Conservation (phyloP, 2,797 vertebrate species). For the Ceyx erithaca region DNA sequence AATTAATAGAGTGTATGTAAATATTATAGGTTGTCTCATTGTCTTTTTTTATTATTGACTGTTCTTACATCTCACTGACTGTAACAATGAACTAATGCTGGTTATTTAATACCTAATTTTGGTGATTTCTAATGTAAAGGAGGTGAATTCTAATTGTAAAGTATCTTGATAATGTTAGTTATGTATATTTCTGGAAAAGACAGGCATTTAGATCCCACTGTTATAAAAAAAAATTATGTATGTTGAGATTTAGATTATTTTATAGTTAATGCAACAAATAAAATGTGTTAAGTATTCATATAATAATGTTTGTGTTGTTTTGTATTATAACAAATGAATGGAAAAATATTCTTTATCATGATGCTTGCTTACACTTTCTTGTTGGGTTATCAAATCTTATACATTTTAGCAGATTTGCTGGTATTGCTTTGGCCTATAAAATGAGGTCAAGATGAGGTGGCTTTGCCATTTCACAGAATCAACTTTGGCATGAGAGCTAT, state of each 20-base stretch:
- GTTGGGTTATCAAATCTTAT: not conserved
- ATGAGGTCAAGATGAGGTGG: not conserved
- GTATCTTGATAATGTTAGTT: not conserved
- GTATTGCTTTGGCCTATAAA: not conserved
- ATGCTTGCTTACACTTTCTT: not conserved
- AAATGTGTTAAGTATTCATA: not conserved
- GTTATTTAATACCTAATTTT: slow-evolving; percentile 36
- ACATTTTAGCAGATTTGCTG: not conserved
- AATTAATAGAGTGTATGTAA: slow-evolving; percentile 71
- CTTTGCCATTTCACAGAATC: not conserved
- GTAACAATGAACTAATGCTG: not conserved
- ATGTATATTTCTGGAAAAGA: not conserved
- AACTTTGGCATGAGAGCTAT: not conserved
- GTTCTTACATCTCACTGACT: slow-evolving; percentile 27
- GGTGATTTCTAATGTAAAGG: not conserved
- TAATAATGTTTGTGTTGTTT: not conserved
- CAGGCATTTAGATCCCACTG: not conserved
- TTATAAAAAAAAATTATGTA: not conserved
- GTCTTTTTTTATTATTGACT: slow-evolving; percentile 21
- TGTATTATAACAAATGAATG: not conserved
- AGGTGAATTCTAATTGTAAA: not conserved
- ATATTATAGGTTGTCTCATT: slow-evolving; percentile 40
- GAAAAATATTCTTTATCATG: not conserved
- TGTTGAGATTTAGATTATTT: not conserved
- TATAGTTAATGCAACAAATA: slow-evolving; percentile 24